Percentiles rank a stretch among this genome's conserved stretches.
Evolutionary conservation across 2,888 invertebrate genomes (phyloP).

Genomic region (Sepioteuthis lessoniana): DNA sequence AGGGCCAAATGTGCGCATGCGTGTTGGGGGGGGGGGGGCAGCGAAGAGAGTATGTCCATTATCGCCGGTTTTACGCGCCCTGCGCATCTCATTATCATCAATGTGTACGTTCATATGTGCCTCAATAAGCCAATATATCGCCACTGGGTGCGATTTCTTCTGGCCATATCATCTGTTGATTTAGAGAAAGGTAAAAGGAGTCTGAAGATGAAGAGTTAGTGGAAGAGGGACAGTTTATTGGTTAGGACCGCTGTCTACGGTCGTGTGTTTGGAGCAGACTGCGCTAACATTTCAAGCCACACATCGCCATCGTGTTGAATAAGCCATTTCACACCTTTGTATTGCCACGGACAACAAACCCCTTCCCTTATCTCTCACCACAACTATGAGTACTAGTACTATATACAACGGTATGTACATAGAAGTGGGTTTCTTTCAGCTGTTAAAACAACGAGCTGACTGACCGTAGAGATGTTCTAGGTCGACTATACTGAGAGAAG

Average conservation of each 20-base stretch:
- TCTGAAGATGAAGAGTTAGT: background rate
- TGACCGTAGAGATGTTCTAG: background rate
- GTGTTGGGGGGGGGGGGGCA: too few relatives aligned
- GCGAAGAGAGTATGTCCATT: background rate
- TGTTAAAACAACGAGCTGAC: background rate
- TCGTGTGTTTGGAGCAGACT: background rate
- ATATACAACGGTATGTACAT: background rate
- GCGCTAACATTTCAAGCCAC: background rate
- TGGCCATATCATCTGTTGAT: conserved; percentile 8
- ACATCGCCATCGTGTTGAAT: background rate
- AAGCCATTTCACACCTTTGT: background rate
- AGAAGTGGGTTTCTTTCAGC: background rate
- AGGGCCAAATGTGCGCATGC: background rate
- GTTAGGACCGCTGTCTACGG: background rate
- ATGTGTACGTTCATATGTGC: conserved; percentile 2
- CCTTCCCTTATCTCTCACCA: background rate
- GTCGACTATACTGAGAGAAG: too few relatives aligned
- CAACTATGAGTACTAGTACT: background rate
- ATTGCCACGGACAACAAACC: background rate
- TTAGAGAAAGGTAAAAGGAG: background rate
- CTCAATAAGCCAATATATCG: conserved; percentile 13
- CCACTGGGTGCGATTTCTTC: background rate
- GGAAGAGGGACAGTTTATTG: background rate
- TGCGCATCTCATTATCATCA: background rate
- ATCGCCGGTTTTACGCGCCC: background rate